phyloP scores from a whole-genome alignment of 2,797 vertebrate genomes.

The Novumbra hubbsi region DNA sequence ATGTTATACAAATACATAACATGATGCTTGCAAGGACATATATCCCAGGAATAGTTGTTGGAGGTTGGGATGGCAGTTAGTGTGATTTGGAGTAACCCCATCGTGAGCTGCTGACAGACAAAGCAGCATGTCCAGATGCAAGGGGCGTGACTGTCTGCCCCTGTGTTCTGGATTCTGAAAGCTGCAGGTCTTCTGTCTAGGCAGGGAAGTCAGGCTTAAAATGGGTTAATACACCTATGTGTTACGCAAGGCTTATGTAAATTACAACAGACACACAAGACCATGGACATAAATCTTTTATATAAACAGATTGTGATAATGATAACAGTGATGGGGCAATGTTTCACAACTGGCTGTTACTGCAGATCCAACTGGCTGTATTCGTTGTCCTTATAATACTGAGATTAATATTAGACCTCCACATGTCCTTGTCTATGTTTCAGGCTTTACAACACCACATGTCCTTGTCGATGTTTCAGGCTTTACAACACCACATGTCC shows the following conservation, averaged over 20 bases:
- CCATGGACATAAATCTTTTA: neutral
- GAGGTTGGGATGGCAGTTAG: slow-evolving; percentile 17
- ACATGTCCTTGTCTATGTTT: neutral
- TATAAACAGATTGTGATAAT: slow-evolving; percentile 10
- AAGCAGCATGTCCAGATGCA: slow-evolving; percentile 2
- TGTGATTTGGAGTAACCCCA: slow-evolving; percentile 4
- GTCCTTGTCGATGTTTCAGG: no score
- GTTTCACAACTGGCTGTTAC: neutral
- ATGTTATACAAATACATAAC: no score
- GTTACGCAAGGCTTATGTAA: neutral
- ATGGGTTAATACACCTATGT: neutral
- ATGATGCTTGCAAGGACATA: slow-evolving; percentile 1
- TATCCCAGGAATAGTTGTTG: neutral
- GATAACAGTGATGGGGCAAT: neutral
- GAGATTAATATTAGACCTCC: neutral
- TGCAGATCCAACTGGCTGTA: neutral
- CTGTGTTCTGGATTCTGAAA: neutral
- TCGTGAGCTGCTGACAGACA: neutral
- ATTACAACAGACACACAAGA: neutral
- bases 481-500: no score
- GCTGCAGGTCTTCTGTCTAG: neutral
- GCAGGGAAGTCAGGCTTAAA: neutral
- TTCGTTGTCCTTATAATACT: neutral
- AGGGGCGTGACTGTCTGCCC: neutral
- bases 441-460: neutral